Conservation (phyloP, 2,888 invertebrate species). For the Ramazzottius varieornatus region DNA sequence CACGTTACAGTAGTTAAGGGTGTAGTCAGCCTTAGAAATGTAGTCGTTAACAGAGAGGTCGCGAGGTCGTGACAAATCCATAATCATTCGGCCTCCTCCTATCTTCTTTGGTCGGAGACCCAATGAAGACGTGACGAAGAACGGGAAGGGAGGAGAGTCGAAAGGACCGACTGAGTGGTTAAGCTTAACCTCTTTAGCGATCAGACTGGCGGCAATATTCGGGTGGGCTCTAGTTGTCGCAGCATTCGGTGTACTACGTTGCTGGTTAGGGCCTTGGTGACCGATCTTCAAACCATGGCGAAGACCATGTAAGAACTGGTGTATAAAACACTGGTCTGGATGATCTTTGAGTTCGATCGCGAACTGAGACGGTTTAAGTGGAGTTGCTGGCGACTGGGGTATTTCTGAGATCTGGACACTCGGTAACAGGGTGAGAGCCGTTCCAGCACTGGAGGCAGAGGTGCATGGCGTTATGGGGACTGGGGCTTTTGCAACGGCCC, state of each 20-base stretch:
- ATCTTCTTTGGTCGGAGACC: conserved; percentile 5
- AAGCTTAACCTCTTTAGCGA: neutral
- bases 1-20: neutral
- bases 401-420: neutral
- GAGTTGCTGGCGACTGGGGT: neutral
- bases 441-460: neutral
- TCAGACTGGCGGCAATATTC: neutral
- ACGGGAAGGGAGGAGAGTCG: neutral
- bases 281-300: neutral
- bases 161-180: conserved; percentile 1
- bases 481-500: neutral
- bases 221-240: neutral
- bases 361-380: neutral
- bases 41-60: neutral
- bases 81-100: neutral
- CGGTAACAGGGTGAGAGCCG: neutral
- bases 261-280: neutral
- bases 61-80: conserved; percentile 4
- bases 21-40: neutral
- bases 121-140: neutral
- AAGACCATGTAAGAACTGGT: neutral
- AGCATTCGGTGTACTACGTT: neutral
- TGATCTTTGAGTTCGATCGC: neutral
- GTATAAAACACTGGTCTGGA: neutral
- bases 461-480: neutral